These are phyloP conservation scores for Lathronympha strigana DNA, from an alignment of 2,888 invertebrate genomes.

Conservation along the genomic window DNA sequence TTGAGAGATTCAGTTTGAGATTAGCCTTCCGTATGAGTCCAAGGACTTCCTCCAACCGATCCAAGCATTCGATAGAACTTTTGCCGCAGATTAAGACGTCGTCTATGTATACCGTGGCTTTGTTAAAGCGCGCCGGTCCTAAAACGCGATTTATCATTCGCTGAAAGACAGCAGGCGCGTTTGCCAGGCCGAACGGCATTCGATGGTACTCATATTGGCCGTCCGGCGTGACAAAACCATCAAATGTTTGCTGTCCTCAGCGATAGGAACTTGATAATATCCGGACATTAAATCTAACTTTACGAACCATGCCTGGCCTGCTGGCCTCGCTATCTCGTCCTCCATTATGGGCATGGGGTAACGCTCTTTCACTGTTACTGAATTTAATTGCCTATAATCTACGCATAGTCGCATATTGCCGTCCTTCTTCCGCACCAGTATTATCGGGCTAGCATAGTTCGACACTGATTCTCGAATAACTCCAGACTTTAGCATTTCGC, in stretches of 20 bases:
- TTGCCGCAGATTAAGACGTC: slow-evolving; percentile 8
- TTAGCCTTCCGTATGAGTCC: slow-evolving; percentile 46
- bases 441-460: slow-evolving; percentile 47
- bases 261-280: slow-evolving; percentile 46
- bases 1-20: no score
- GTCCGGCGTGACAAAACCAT: no score
- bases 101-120: neutral
- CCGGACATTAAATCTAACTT: slow-evolving; percentile 43
- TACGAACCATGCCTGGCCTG: slow-evolving; percentile 44
- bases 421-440: slow-evolving; percentile 42
- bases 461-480: slow-evolving; percentile 46
- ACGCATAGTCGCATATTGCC: slow-evolving; percentile 40
- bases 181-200: no score
- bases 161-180: no score
- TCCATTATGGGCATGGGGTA: slow-evolving; percentile 47
- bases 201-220: no score
- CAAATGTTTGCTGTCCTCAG: slow-evolving; percentile 30
- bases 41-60: slow-evolving; percentile 47
- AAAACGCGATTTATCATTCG: neutral
- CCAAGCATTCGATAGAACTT: slow-evolving; percentile 43
- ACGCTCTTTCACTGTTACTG: slow-evolving; percentile 46
- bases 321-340: slow-evolving; percentile 44
- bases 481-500: slow-evolving; percentile 46
- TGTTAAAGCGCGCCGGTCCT: neutral
- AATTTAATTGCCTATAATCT: slow-evolving; percentile 45